Conservation (phyloP, 1,140 invertebrate species). For the Formica exsecta region DNA sequence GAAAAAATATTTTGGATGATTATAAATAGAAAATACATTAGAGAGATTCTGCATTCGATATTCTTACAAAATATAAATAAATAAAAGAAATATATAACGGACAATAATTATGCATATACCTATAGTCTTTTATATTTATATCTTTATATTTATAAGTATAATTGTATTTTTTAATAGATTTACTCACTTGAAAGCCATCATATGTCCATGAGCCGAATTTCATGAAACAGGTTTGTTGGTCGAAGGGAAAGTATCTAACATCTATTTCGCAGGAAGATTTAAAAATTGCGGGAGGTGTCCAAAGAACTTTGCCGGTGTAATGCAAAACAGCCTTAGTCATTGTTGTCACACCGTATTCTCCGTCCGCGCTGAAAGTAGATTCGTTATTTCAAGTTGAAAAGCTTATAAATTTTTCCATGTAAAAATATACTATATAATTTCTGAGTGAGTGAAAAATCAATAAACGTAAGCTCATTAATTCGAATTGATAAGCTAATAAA, state of each 20-base stretch:
- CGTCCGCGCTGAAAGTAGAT: constrained; percentile 93
- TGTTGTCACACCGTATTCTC: constrained; percentile 98
- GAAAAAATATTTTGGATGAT: constrained; percentile 28
- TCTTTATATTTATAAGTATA: neutral
- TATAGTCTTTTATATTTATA: neutral
- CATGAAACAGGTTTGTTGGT: constrained; percentile 98
- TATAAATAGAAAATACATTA: neutral
- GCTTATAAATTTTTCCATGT: neutral
- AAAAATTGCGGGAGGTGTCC: constrained; percentile 98
- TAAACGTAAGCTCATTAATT: neutral
- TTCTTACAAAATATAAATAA: neutral
- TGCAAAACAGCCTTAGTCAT: constrained; percentile 98
- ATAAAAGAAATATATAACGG: neutral
- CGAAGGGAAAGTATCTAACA: constrained; percentile 98
- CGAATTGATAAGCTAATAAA: neutral
- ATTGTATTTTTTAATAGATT: neutral
- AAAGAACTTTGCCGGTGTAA: constrained; percentile 95
- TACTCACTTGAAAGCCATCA: constrained; percentile 94
- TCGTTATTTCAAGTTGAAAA: neutral
- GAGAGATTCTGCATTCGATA: neutral
- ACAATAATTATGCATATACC: neutral
- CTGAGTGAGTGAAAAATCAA: neutral
- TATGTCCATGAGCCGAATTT: constrained; percentile 99
- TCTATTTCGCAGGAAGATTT: constrained; percentile 99
- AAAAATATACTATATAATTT: neutral